A percentile compares a stretch with the other conserved stretches of the same genome.
Evolutionary conservation across 1,140 invertebrate genomes (phyloP).

Genomic region (Bombus picipes): DNA sequence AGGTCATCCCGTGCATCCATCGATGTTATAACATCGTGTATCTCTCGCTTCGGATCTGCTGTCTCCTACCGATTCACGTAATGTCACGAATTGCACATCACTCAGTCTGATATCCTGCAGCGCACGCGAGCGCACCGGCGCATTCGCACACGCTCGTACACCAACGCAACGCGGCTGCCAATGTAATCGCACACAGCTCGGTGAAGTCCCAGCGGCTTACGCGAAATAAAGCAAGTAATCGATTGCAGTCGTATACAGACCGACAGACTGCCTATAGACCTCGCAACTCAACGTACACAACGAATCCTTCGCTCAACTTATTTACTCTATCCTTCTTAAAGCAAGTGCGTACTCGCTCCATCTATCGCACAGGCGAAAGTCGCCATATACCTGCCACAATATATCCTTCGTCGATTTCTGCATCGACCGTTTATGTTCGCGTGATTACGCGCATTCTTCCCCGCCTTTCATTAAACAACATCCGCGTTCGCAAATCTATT

Average conservation of each 20-base stretch:
- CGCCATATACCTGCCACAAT: background rate
- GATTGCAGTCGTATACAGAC: slow-evolving; percentile 37
- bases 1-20: slow-evolving; percentile 24
- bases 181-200: slow-evolving; percentile 46
- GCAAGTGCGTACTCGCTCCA: too few relatives aligned
- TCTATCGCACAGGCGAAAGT: background rate
- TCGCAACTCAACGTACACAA: background rate
- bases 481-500: background rate
- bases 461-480: too few relatives aligned
- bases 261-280: background rate
- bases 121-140: background rate
- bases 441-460: too few relatives aligned
- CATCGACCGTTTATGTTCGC: background rate
- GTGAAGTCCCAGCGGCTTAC: slow-evolving; percentile 30
- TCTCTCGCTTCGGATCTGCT: slow-evolving; percentile 18
- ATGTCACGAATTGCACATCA: slow-evolving; percentile 11
- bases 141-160: background rate
- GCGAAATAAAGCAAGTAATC: slow-evolving; percentile 63
- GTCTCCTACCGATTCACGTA: slow-evolving; percentile 38
- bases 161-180: background rate
- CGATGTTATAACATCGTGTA: slow-evolving; percentile 47
- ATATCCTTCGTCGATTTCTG: background rate
- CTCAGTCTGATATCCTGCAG: slow-evolving; percentile 9
- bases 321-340: background rate
- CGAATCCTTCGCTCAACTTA: slow-evolving; percentile 23